These are phyloP conservation scores for Nyctereutes procyonoides DNA, from an alignment of 2,113 vertebrate species.

Conservation along the genomic window DNA sequence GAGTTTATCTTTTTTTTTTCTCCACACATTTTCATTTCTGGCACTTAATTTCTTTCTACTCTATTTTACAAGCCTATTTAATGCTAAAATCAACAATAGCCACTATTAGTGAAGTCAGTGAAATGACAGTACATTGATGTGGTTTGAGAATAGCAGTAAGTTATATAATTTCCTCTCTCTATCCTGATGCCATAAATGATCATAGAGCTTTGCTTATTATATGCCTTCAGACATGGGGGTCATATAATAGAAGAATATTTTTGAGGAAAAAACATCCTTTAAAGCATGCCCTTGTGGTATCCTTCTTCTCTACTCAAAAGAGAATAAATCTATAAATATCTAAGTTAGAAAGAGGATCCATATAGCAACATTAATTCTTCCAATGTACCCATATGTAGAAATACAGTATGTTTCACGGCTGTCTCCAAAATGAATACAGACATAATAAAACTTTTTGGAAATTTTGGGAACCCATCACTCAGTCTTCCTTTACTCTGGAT, in stretches of 20 bases:
- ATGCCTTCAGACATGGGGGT: neutral
- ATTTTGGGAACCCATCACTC: neutral
- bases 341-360: neutral
- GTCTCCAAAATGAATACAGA: neutral
- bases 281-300: neutral
- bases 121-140: neutral
- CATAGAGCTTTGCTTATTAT: neutral
- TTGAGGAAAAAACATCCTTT: neutral
- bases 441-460: neutral
- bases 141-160: neutral
- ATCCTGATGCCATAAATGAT: neutral
- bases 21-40: neutral
- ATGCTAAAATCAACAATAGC: neutral
- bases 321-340: neutral
- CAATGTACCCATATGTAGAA: neutral
- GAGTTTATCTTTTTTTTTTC: neutral
- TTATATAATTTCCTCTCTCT: neutral
- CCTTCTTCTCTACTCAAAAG: neutral
- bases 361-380: neutral
- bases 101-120: neutral
- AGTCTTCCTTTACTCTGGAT: neutral
- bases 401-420: neutral
- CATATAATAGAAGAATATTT: neutral
- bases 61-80: neutral
- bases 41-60: neutral